A percentile compares a stretch with the other conserved stretches of the same genome.
phyloP scores from a whole-genome alignment of 2,113 vertebrate genomes.

The Pithys albifrons region DNA sequence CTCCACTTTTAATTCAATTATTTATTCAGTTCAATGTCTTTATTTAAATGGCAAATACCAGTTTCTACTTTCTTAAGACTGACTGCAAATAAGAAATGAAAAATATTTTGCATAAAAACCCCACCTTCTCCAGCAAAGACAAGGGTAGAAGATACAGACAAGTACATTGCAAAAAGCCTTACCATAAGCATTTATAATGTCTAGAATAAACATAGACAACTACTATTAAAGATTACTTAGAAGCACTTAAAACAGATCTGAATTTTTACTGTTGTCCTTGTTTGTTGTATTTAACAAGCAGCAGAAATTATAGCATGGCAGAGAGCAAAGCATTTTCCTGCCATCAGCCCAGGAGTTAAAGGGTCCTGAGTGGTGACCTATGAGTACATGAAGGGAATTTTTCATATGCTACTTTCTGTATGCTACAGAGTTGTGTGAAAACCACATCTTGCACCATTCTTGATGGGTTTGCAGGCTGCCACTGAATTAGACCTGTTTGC shows the following conservation, averaged over 20 bases:
- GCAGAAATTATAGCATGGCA: neutral
- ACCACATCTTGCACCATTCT: neutral
- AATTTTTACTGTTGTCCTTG: neutral
- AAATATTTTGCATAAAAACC: neutral
- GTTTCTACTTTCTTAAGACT: conserved; percentile 17
- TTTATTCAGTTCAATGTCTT: conserved; percentile 33
- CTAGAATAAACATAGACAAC: neutral
- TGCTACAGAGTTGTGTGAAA: neutral
- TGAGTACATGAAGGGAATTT: neutral
- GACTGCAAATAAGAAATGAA: conserved; percentile 25
- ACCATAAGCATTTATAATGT: rapidly evolving
- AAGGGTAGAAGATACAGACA: neutral
- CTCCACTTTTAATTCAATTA: conserved; percentile 57
- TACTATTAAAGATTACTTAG: neutral
- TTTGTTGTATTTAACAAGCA: neutral
- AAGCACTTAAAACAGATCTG: neutral
- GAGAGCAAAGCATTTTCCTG: neutral
- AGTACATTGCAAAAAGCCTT: neutral
- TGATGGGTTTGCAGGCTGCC: neutral
- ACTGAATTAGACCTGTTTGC: neutral
- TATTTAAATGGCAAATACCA: conserved; percentile 25
- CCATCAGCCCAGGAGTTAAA: neutral
- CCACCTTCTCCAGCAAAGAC: neutral
- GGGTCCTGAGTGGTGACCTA: neutral
- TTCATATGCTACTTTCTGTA: neutral